Evolutionary conservation across 2,113 vertebrate genomes (phyloP).

Genomic region (Panurus biarmicus): DNA sequence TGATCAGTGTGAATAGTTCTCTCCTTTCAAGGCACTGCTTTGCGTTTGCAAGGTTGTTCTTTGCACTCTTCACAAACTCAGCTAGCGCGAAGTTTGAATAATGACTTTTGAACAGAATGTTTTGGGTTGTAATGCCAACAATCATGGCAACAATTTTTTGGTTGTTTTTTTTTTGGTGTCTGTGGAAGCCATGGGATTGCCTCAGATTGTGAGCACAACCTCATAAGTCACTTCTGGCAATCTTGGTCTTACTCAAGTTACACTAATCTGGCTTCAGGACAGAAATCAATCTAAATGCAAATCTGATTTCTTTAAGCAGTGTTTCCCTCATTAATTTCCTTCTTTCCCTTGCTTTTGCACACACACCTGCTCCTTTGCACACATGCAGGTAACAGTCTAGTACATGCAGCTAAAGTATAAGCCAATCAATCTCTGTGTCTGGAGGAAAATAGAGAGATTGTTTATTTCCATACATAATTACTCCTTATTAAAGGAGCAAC

Average conservation of each 20-base stretch:
- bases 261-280: not conserved
- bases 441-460: not conserved
- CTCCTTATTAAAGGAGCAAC: constrained; percentile 24
- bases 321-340: not conserved
- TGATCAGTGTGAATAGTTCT: not conserved
- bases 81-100: not conserved
- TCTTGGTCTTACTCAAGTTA: not conserved
- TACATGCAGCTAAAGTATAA: not conserved
- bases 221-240: not conserved
- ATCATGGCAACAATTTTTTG: not conserved
- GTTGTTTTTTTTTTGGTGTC: not conserved
- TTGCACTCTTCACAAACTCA: not conserved
- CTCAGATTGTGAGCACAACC: not conserved
- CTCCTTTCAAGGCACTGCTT: not conserved
- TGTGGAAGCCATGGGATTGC: not conserved
- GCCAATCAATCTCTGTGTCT: not conserved
- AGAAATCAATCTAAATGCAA: constrained; percentile 3
- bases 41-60: not conserved
- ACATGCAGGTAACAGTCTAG: not conserved
- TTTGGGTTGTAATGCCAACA: not conserved
- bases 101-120: not conserved
- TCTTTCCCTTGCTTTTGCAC: not conserved
- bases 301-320: not conserved
- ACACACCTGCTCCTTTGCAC: not conserved
- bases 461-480: constrained; percentile 37